Evolutionary conservation across 1,140 invertebrate genomes (phyloP).

Genomic region (Myzus persicae): DNA sequence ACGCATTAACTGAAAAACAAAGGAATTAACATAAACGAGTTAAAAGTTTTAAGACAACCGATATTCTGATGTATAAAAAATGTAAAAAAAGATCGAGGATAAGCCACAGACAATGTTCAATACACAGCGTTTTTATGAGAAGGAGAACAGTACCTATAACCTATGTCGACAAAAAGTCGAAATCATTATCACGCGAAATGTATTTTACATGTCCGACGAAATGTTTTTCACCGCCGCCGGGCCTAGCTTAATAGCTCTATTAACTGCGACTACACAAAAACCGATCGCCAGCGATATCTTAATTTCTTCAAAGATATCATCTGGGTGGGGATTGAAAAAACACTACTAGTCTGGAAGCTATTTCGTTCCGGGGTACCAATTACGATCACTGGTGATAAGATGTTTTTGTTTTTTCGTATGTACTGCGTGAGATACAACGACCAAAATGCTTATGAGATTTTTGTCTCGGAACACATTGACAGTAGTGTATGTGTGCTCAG

Average conservation of each 20-base stretch:
- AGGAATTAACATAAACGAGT: neutral
- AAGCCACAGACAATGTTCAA: constrained; percentile 18
- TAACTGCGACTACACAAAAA: constrained; percentile 11
- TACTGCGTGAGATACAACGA: neutral
- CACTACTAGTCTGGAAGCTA: constrained; percentile 42
- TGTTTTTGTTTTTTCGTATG: too few relatives aligned
- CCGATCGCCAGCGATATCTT: neutral
- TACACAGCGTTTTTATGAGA: neutral
- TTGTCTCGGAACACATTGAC: neutral
- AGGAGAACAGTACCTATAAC: neutral
- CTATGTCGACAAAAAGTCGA: constrained; percentile 13
- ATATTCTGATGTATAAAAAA: neutral
- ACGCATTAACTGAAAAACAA: neutral
- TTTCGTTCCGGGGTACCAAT: constrained; percentile 28
- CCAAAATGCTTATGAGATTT: neutral
- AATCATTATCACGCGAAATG: constrained; percentile 24
- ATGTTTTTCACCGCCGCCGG: constrained; percentile 1
- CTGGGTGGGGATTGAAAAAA: neutral
- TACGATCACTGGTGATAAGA: neutral
- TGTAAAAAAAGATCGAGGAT: neutral
- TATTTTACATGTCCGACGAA: constrained; percentile 10
- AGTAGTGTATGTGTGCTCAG: neutral
- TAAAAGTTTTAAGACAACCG: neutral
- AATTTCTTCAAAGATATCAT: constrained; percentile 2
- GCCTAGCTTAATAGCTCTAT: constrained; percentile 18